Base-by-base conservation (phyloP, 35 echinoderm and acorn worm species). In the Apostichopus parvimensis region DNA sequence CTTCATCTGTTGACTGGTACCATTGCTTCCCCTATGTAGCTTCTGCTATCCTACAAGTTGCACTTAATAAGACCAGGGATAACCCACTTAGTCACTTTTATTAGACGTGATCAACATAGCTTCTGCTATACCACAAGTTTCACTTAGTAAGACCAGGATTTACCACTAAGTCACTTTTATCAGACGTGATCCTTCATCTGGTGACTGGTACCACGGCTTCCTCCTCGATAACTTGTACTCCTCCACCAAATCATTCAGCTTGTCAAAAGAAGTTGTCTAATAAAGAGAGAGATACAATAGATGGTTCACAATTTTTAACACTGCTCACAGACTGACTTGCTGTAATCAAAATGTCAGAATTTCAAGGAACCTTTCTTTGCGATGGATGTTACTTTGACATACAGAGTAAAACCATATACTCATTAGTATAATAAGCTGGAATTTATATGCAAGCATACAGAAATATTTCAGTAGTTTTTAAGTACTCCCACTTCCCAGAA, bases 191-290 rank as follows among this genome's bases (percentile, higher is more conserved):
- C 88, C 88, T 20, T 90, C 88, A 21, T 54, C 88, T 18, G 66
- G 88, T 20, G 25, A 56, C 25, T 65, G 23, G 24, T 52, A 54
- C 88, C 88, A 77, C 1, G 14, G 66, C 52, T 73, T 73, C 70
- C 88, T 25, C 34, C 88, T 4, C 1, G 72, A 90, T 57, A 72
- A 15, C 71, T 90, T 90, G 73, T 77, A 90, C 73, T 90, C 88
- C 34, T 90, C 88, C 0, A 77, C 53, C 88, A 90, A n/a, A 77
- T 90, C 88, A 90, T 70, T 77, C n/a, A 90, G 11, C 77, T 90
- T 90, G 15, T 90, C 88, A 90, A 90, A 90, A 6, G 88, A 90
- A 24, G 88, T 90, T 14, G 88, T 90, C 88, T 90, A 70, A 77
- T 15, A 77, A 78, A 77, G 26, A 53, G 72, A 54, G 34, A 45